phyloP scores from a whole-genome alignment of 1,140 invertebrate genomes.

The Atopsyche davidsoni region DNA sequence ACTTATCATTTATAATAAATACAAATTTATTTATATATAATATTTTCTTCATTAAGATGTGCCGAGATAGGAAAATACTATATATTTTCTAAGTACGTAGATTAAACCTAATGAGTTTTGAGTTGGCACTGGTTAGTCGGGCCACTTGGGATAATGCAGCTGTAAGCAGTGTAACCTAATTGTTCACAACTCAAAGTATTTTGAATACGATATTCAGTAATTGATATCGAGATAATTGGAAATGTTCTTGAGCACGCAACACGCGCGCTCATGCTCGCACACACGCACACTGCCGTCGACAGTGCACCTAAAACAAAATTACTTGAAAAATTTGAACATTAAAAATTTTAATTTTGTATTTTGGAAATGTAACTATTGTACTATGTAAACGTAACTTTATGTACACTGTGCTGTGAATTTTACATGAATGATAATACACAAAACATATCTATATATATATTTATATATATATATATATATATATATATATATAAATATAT shows the following conservation, averaged over 20 bases:
- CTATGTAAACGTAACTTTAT: conserved; percentile 22
- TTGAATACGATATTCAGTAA: not conserved
- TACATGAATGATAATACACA: conserved; percentile 1
- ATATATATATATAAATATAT: conserved; percentile 3
- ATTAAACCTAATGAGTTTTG: not conserved
- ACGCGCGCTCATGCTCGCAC: no score
- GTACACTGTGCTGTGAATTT: conserved; percentile 22
- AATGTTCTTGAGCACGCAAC: no score
- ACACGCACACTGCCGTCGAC: not conserved
- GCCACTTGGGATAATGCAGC: conserved; percentile 4
- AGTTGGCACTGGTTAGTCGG: not conserved
- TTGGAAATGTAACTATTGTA: conserved; percentile 5
- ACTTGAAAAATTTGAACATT: conserved; percentile 3
- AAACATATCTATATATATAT: not conserved
- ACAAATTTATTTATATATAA: not conserved
- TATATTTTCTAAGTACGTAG: conserved; percentile 8
- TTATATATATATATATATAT: not conserved
- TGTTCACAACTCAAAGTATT: conserved; percentile 6
- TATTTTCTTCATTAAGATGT: not conserved
- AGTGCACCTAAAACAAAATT: not conserved
- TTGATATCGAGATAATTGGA: not conserved
- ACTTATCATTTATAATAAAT: not conserved
- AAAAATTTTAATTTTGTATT: not conserved
- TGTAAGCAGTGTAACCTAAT: not conserved
- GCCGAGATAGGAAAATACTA: conserved; percentile 4